A percentile compares a stretch with the other conserved stretches of the same genome.
phyloP scores from a whole-genome alignment of 2,888 invertebrate species.

The Lysandra coridon region DNA sequence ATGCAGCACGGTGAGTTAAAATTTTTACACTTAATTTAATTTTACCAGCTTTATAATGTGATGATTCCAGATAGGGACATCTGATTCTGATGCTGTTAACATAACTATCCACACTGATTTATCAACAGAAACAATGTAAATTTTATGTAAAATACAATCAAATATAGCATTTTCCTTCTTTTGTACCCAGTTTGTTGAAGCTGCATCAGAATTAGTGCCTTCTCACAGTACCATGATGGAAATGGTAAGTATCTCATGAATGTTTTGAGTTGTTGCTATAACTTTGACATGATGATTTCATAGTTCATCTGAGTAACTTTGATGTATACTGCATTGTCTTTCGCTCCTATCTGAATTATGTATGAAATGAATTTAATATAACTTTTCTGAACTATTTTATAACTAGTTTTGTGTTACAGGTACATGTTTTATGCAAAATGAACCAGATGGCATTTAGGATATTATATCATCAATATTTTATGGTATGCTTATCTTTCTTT shows the following conservation, averaged over 20 bases:
- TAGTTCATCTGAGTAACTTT: constrained; percentile 54
- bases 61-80: constrained; percentile 74
- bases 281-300: constrained; percentile 51
- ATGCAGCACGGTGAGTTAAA: neutral
- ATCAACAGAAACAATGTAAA: neutral
- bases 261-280: neutral
- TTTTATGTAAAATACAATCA: constrained; percentile 6
- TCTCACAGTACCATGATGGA: neutral
- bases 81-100: constrained; percentile 64
- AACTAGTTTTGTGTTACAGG: neutral
- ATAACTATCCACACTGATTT: constrained; percentile 63
- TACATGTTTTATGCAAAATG: neutral
- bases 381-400: neutral
- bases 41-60: constrained; percentile 44
- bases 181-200: constrained; percentile 21
- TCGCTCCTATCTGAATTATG: constrained; percentile 74
- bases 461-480: neutral
- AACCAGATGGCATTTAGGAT: neutral
- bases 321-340: constrained; percentile 50
- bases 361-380: neutral
- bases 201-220: neutral
- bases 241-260: neutral
- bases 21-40: neutral
- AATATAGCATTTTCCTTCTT: constrained; percentile 21
- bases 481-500: neutral